These are phyloP conservation scores for Polypterus bichir DNA, from an alignment of 2,113 vertebrate species.

Conservation along the genomic window DNA sequence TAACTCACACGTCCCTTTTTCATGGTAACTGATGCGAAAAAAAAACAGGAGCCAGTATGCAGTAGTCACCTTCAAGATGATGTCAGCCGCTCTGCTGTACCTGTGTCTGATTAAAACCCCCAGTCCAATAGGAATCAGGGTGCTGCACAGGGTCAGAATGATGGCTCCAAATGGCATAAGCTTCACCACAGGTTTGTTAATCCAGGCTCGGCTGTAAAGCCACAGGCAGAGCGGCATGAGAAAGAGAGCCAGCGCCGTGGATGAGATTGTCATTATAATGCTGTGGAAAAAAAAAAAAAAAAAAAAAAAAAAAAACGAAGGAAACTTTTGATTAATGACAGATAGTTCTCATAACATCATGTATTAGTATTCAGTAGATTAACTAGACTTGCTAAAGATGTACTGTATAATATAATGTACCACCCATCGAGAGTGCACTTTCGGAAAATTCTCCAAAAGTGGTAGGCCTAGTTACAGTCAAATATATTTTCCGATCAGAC, in stretches of 20 bases:
- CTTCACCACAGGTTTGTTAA: slow-evolving; percentile 79
- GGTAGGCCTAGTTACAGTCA: no score
- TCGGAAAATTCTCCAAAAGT: no score
- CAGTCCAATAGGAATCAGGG: slow-evolving; percentile 79
- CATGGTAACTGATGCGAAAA: background rate
- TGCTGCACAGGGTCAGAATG: slow-evolving; percentile 84
- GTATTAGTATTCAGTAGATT: no score
- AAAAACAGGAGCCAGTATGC: no score
- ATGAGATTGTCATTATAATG: slow-evolving; percentile 95
- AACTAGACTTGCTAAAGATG: no score
- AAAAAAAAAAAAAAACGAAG: slow-evolving; percentile 6
- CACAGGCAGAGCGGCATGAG: slow-evolving; percentile 92
- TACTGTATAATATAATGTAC: no score
- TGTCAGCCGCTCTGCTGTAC: slow-evolving; percentile 64
- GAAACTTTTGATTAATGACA: background rate
- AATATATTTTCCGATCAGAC: no score
- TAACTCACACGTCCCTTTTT: no score
- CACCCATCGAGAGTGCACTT: no score
- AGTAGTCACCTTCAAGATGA: slow-evolving; percentile 73
- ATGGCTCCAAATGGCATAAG: slow-evolving; percentile 82
- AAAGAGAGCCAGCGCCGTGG: slow-evolving; percentile 78
- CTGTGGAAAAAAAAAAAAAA: slow-evolving; percentile 35
- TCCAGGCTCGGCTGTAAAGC: slow-evolving; percentile 91
- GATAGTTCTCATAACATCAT: no score
- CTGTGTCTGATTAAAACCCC: slow-evolving; percentile 75